Percentiles rank a stretch among this genome's conserved stretches.
These are phyloP conservation scores for Sebastes oblongus DNA, from an alignment of 2,797 vertebrate genomes.

Conservation along the genomic window DNA sequence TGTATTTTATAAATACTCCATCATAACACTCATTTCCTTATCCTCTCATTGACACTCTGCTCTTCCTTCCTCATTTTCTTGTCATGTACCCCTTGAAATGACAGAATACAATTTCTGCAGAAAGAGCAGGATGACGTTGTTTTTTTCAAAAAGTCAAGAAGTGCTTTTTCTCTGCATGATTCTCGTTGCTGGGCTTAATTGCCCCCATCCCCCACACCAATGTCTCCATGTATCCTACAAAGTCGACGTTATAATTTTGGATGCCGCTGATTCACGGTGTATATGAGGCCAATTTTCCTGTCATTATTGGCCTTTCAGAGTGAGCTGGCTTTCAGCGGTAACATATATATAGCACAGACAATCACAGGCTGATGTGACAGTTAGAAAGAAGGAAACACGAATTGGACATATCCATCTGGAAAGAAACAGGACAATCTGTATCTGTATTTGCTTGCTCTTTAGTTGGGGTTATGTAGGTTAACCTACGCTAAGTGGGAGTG, in stretches of 20 bases:
- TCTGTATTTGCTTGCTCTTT: background rate
- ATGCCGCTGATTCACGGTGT: conserved; percentile 13
- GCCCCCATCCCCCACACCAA: background rate
- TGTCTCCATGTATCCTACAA: background rate
- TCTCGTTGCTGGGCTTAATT: conserved; percentile 7
- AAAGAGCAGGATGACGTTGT: conserved; percentile 10
- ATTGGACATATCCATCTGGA: background rate
- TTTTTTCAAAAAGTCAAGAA: conserved; percentile 11
- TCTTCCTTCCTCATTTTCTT: conserved; percentile 12
- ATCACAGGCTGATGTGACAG: conserved; percentile 11
- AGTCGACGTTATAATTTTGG: conserved; percentile 30
- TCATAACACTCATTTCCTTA: background rate
- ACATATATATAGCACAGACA: conserved; percentile 3
- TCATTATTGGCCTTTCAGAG: conserved; percentile 14
- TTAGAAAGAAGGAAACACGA: background rate
- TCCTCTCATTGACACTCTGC: background rate
- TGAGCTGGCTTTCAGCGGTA: conserved; percentile 3
- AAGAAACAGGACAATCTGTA: background rate
- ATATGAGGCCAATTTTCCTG: conserved; percentile 42
- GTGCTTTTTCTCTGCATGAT: conserved; percentile 3
- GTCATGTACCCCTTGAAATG: conserved; percentile 34
- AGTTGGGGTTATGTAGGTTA: background rate
- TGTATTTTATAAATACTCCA: background rate
- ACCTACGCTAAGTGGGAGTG: background rate
- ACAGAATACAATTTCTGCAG: conserved; percentile 35